phyloP scores from a whole-genome alignment of 2,888 invertebrate species.

The Dilophus febrilis region DNA sequence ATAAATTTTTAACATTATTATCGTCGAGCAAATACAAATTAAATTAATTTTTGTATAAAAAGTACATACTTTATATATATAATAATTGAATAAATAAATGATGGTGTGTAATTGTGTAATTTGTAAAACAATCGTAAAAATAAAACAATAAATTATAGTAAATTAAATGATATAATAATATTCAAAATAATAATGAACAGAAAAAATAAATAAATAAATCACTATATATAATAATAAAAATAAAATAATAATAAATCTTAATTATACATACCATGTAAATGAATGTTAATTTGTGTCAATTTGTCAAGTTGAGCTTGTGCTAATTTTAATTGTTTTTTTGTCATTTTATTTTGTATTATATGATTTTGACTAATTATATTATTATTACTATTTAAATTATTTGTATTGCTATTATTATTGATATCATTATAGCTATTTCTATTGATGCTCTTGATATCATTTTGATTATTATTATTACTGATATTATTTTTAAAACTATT shows the following conservation, averaged over 20 bases:
- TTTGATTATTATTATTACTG: background rate
- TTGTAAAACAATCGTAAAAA: no score
- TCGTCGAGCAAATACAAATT: no score
- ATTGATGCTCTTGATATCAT: constrained; percentile 4
- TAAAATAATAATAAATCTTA: no score
- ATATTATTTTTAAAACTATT: constrained; percentile 1
- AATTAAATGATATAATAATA: no score
- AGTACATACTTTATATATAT: no score
- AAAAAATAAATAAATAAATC: no score
- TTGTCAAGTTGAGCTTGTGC: constrained; percentile 56
- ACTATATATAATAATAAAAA: no score
- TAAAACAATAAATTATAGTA: no score
- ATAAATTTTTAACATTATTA: no score
- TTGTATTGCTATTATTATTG: constrained; percentile 3
- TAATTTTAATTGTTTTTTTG: constrained; percentile 50
- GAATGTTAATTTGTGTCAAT: constrained; percentile 63
- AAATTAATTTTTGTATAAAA: no score
- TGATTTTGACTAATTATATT: constrained; percentile 6
- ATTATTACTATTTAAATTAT: constrained; percentile 2
- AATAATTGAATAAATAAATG: no score
- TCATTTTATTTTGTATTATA: constrained; percentile 26
- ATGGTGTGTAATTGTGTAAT: no score
- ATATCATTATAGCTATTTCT: constrained; percentile 2
- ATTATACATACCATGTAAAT: constrained; percentile 55
- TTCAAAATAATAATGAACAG: background rate